These are phyloP conservation scores for Neomonachus schauinslandi DNA, from an alignment of 2,113 vertebrate species.

Conservation along the genomic window DNA sequence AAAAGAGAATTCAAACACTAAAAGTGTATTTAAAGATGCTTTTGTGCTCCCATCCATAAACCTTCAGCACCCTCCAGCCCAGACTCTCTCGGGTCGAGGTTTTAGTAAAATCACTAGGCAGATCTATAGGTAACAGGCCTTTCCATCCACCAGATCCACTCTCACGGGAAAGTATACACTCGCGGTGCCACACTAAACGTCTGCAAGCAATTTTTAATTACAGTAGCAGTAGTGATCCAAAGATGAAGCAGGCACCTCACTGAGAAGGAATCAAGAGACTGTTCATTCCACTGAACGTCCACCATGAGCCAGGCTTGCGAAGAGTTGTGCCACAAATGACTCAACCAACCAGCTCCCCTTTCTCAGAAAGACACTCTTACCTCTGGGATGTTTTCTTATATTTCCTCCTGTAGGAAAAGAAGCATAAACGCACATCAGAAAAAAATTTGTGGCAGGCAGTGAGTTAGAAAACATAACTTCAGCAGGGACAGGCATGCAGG, in stretches of 20 bases:
- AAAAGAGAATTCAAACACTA: slow-evolving; percentile 8
- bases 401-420: slow-evolving; percentile 95
- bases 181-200: background rate
- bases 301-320: background rate
- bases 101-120: slow-evolving; percentile 11
- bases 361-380: slow-evolving; percentile 89
- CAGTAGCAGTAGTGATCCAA: background rate
- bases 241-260: slow-evolving; percentile 61
- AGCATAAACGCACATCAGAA: slow-evolving; percentile 84
- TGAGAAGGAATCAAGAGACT: slow-evolving; percentile 39
- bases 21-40: background rate
- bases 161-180: slow-evolving; percentile 33
- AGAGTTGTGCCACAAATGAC: background rate
- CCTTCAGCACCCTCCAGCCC: background rate
- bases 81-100: background rate
- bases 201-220: slow-evolving; percentile 61
- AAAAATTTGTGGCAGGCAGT: background rate
- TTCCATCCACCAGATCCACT: slow-evolving; percentile 52
- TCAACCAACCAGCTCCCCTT: slow-evolving; percentile 35
- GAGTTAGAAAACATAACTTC: background rate
- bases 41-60: background rate
- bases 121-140: background rate
- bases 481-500: background rate
- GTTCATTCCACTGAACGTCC: slow-evolving; percentile 56
- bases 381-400: slow-evolving; percentile 99